Evolutionary conservation across 2,113 vertebrate genomes (phyloP).

Genomic region (Grammomys dolichurus): DNA sequence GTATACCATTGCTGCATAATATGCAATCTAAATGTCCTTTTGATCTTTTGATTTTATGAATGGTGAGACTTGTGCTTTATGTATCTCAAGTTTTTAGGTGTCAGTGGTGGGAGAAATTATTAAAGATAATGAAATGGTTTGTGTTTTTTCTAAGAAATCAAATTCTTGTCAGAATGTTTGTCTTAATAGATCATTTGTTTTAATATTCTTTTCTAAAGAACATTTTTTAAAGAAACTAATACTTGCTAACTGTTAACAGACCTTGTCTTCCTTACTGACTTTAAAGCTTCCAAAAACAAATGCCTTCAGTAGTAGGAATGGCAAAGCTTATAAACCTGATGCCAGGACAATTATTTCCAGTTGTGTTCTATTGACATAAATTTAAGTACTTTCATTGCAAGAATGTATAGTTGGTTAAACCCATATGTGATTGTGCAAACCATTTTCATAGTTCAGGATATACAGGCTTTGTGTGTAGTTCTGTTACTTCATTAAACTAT

Average conservation of each 20-base stretch:
- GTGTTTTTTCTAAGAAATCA: background rate
- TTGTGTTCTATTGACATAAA: constrained; percentile 30
- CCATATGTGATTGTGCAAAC: constrained; percentile 1
- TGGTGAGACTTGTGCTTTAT: background rate
- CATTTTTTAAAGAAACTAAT: background rate
- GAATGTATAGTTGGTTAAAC: constrained; percentile 54
- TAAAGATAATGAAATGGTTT: constrained; percentile 40
- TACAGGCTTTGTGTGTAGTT: constrained; percentile 64
- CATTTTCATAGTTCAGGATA: constrained; percentile 46
- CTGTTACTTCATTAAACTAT: constrained; percentile 66
- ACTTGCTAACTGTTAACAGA: constrained; percentile 64
- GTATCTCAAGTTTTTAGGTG: constrained; percentile 56
- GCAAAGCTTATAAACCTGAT: background rate
- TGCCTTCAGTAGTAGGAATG: constrained; percentile 53
- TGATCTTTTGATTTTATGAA: background rate
- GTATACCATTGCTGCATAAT: background rate
- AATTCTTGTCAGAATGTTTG: no score
- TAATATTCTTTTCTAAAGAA: background rate
- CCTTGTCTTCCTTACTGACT: constrained; percentile 36
- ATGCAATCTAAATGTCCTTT: constrained; percentile 25
- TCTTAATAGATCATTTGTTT: no score
- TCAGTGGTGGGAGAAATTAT: background rate
- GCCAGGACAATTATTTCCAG: background rate
- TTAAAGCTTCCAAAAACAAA: constrained; percentile 41
- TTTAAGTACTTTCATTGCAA: constrained; percentile 53